Conservation (phyloP, 2,113 vertebrate species). For the Grus americana region DNA sequence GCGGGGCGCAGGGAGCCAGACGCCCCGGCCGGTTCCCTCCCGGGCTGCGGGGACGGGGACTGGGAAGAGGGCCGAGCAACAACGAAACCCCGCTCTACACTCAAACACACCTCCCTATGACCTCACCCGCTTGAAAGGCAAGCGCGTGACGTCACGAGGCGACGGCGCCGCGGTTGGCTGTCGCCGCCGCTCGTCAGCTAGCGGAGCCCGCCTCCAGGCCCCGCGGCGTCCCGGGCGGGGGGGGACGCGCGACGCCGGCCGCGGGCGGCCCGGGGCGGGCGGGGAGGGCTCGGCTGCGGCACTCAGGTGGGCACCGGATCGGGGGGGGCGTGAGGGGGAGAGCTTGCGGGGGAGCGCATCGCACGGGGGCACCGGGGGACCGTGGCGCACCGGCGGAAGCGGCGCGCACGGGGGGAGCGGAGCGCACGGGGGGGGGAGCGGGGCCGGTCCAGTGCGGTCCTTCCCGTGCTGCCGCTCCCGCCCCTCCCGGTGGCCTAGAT, state of each 20-base stretch:
- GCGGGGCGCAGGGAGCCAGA: background rate
- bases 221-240: background rate
- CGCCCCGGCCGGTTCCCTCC: background rate
- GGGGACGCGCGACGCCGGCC: background rate
- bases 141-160: background rate
- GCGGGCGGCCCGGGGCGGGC: background rate
- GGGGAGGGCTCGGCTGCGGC: background rate
- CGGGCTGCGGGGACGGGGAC: background rate
- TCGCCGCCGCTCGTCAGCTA: background rate
- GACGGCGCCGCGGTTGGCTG: background rate
- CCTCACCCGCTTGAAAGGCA: background rate
- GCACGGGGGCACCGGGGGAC: background rate
- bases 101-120: background rate
- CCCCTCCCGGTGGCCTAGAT: background rate
- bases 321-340: background rate
- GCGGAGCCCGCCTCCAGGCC: background rate
- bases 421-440: background rate
- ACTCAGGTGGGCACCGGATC: background rate
- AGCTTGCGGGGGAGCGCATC: background rate
- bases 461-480: background rate
- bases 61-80: fast-evolving
- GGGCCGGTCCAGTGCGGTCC: background rate
- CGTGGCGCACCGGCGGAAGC: background rate
- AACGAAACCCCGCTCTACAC: fast-evolving
- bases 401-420: background rate